Conservation (phyloP, 2,888 invertebrate species). For the Merodon equestris region DNA sequence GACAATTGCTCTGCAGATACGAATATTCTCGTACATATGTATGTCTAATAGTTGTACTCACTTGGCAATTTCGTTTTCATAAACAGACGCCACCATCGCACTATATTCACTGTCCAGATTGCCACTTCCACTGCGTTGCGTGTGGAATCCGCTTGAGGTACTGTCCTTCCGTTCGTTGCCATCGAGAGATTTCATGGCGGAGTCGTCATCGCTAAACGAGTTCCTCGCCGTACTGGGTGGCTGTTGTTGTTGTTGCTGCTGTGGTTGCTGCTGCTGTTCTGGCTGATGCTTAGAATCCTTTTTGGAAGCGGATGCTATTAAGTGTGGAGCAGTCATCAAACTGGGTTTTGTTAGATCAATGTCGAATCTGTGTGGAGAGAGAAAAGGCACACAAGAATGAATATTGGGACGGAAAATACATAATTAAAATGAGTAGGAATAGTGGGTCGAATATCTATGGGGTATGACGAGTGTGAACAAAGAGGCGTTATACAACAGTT, state of each 20-base stretch:
- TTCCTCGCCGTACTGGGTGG: constrained; percentile 33
- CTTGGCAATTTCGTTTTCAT: constrained; percentile 75
- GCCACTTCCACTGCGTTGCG: constrained; percentile 70
- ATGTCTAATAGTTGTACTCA: constrained; percentile 69
- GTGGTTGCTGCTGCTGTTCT: constrained; percentile 19
- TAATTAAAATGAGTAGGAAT: too few species aligned
- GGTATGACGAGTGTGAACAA: too few species aligned
- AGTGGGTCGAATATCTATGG: too few species aligned
- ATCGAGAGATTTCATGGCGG: constrained; percentile 72
- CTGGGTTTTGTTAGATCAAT: constrained; percentile 33
- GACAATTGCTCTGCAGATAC: constrained; percentile 10
- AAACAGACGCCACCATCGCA: constrained; percentile 75
- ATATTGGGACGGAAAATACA: too few species aligned
- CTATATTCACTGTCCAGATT: constrained; percentile 76
- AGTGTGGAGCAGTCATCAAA: constrained; percentile 21
- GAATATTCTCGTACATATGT: background rate
- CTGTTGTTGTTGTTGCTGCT: constrained; percentile 16
- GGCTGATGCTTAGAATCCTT: constrained; percentile 55
- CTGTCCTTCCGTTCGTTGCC: constrained; percentile 71
- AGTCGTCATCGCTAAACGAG: constrained; percentile 71
- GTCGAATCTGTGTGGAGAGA: constrained; percentile 28
- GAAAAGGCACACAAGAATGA: constrained; percentile 5
- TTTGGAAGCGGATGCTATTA: constrained; percentile 21
- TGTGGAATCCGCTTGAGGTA: constrained; percentile 69
- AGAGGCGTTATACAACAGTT: constrained; percentile 24